A percentile compares a stretch with the other conserved stretches of the same genome.
These are phyloP conservation scores for Cydia fagiglandana DNA, from an alignment of 1,140 invertebrate species.

Conservation along the genomic window DNA sequence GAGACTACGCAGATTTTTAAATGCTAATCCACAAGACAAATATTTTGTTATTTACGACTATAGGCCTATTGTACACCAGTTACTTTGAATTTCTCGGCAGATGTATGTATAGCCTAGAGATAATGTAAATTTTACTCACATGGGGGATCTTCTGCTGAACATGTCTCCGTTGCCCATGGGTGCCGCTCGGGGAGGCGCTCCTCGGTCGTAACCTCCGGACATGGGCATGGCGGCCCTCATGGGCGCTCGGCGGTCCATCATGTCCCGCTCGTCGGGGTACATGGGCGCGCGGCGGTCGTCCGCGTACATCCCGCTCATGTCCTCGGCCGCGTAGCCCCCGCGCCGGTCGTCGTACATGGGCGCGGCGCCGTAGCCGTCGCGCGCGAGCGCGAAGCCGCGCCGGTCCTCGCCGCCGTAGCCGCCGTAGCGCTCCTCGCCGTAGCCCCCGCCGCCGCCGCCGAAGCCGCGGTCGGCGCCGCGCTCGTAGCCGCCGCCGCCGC, in stretches of 20 bases:
- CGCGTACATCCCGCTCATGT: conserved; percentile 62
- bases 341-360: conserved; percentile 69
- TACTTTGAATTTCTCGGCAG: too few species aligned
- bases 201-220: conserved; percentile 61
- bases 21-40: too few species aligned
- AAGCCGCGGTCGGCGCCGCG: conserved; percentile 64
- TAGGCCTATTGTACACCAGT: too few species aligned
- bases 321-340: conserved; percentile 58
- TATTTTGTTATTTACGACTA: too few species aligned
- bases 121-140: conserved; percentile 56
- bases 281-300: conserved; percentile 66
- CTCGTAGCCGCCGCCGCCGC: conserved; percentile 56
- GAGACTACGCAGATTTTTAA: too few species aligned
- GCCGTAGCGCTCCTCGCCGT: conserved; percentile 63
- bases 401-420: conserved; percentile 75
- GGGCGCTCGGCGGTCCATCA: conserved; percentile 66
- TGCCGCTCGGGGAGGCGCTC: conserved; percentile 57
- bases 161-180: conserved; percentile 72
- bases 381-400: conserved; percentile 67
- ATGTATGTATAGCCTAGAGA: background rate
- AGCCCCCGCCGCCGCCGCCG: conserved; percentile 70
- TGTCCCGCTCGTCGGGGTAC: conserved; percentile 69
- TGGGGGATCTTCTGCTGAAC: conserved; percentile 74
- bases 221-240: conserved; percentile 55
- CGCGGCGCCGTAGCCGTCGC: conserved; percentile 63